Percentiles rank a stretch among this genome's conserved stretches.
phyloP scores from a whole-genome alignment of 2,113 vertebrate genomes.

The Cygnus atratus region DNA sequence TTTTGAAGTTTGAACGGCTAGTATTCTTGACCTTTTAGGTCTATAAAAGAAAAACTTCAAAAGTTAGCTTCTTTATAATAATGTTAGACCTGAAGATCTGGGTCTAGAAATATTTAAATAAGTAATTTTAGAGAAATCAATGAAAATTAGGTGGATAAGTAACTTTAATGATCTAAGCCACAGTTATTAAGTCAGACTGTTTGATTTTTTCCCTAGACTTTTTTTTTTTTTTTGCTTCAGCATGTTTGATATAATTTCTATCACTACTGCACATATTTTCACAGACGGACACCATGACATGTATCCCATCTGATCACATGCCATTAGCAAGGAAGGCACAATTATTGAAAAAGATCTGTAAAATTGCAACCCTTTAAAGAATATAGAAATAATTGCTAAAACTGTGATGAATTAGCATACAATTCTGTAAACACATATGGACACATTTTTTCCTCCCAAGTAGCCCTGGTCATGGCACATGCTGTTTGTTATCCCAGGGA shows the following conservation, averaged over 20 bases:
- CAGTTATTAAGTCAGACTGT: not conserved
- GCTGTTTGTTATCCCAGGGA: too few species aligned
- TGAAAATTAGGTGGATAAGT: not conserved
- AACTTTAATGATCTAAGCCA: not conserved
- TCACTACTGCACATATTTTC: not conserved
- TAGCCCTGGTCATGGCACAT: not conserved
- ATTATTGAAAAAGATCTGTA: not conserved
- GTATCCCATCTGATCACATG: not conserved
- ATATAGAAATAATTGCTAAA: not conserved
- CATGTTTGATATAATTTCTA: not conserved
- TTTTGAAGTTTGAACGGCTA: constrained; percentile 10
- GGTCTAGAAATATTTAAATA: constrained; percentile 4
- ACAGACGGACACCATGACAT: not conserved
- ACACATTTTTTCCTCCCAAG: not conserved
- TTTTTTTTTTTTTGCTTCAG: not conserved
- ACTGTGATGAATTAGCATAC: rapidly evolving
- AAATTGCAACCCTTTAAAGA: not conserved
- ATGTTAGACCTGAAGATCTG: not conserved
- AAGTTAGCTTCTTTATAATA: not conserved
- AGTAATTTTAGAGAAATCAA: constrained; percentile 18
- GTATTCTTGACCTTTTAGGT: not conserved
- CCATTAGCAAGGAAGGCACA: rapidly evolving
- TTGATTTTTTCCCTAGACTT: not conserved
- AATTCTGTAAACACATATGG: too few species aligned
- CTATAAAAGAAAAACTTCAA: not conserved